Evolutionary conservation across 2,888 invertebrate species (phyloP).

Genomic region (Rhimphoctona megacephalus): DNA sequence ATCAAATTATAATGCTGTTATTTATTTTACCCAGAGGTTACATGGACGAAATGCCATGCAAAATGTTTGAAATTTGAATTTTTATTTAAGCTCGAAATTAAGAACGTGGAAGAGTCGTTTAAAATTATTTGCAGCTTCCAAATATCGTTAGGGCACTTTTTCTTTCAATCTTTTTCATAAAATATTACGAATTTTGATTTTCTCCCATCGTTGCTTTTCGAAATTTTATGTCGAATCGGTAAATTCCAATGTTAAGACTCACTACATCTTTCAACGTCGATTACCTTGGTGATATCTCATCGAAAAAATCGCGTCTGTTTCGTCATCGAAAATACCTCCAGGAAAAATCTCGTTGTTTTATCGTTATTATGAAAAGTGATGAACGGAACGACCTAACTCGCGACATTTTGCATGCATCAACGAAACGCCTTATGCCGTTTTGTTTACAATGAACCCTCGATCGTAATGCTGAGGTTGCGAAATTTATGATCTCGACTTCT

Average conservation of each 20-base stretch:
- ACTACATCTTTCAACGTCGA: not conserved
- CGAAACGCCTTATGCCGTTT: not conserved
- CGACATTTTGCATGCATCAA: not conserved
- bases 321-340: conserved; percentile 18
- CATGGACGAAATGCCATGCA: not conserved
- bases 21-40: not conserved
- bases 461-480: not conserved
- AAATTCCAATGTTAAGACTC: conserved; percentile 9
- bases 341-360: not conserved
- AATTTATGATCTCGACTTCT: conserved; percentile 23
- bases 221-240: not conserved
- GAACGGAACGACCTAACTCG: not conserved
- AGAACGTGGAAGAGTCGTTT: no score
- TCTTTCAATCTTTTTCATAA: not conserved
- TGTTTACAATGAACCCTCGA: not conserved
- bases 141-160: not conserved
- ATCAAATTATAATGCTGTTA: not conserved
- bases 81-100: no score
- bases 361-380: not conserved
- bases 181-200: not conserved
- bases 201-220: not conserved
- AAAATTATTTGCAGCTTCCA: no score
- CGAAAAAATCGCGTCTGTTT: conserved; percentile 17
- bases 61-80: no score
- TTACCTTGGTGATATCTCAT: conserved; percentile 31